A percentile compares a stretch with the other conserved stretches of the same genome.
Conservation (phyloP, 2,113 vertebrate species). For the Scomber scombrus region DNA sequence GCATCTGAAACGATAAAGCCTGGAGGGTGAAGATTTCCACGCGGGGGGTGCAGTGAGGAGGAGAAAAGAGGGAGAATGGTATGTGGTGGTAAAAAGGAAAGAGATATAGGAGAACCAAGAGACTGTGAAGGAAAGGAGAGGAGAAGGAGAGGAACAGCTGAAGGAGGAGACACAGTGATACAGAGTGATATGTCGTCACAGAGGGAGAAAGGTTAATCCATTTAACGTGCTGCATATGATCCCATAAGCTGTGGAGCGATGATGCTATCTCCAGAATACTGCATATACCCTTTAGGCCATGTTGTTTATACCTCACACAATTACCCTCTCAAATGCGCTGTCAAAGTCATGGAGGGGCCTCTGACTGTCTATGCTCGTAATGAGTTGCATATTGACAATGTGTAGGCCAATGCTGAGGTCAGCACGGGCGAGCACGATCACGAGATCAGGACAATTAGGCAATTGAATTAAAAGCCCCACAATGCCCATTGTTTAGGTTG, state of each 20-base stretch:
- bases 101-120: constrained; percentile 35
- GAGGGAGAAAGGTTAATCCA: constrained; percentile 72
- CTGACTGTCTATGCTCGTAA: constrained; percentile 34
- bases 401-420: constrained; percentile 49
- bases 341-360: constrained; percentile 27
- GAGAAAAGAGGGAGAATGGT: neutral
- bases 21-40: constrained; percentile 43
- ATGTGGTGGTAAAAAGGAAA: constrained; percentile 8
- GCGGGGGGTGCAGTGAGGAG: neutral
- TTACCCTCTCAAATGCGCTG: constrained; percentile 34
- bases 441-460: constrained; percentile 41
- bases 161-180: constrained; percentile 33
- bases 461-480: constrained; percentile 25
- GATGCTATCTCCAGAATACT: constrained; percentile 34
- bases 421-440: constrained; percentile 22
- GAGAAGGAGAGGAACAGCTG: neutral
- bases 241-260: constrained; percentile 41
- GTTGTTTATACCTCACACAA: constrained; percentile 35
- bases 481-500: constrained; percentile 22
- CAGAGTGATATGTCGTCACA: constrained; percentile 51
- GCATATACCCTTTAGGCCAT: constrained; percentile 36
- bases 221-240: constrained; percentile 67
- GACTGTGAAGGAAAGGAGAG: constrained; percentile 8
- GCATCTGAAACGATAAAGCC: constrained; percentile 56
- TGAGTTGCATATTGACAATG: constrained; percentile 51